These are phyloP conservation scores for Athrips mouffetella DNA, from an alignment of 2,888 invertebrate genomes.

Conservation along the genomic window DNA sequence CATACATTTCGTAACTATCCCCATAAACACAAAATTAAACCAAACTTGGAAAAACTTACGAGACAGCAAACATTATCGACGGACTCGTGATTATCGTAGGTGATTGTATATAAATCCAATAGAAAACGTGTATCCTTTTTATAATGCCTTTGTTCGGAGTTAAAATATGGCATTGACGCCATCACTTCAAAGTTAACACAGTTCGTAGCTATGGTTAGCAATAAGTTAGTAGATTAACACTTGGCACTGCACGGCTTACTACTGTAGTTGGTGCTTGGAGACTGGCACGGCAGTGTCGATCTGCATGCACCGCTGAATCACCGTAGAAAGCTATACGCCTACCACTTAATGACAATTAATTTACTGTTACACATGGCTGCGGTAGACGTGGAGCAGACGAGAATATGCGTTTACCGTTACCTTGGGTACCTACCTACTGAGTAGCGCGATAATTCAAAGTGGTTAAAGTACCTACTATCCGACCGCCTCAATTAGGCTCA, in stretches of 20 bases:
- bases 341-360: constrained; percentile 57
- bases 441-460: constrained; percentile 53
- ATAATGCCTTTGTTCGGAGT: constrained; percentile 84
- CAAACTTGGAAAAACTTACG: constrained; percentile 63
- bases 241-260: constrained; percentile 38
- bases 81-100: constrained; percentile 89
- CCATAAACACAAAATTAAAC: neutral
- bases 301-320: constrained; percentile 59
- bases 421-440: constrained; percentile 24
- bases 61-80: constrained; percentile 83
- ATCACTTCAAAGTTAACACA: constrained; percentile 38
- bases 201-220: too few species aligned
- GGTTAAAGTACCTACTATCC: neutral
- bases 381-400: constrained; percentile 60
- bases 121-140: constrained; percentile 92
- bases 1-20: constrained; percentile 13
- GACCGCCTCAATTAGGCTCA: too few species aligned
- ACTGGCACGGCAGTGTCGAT: too few species aligned
- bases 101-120: constrained; percentile 89
- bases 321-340: constrained; percentile 67
- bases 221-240: constrained; percentile 24
- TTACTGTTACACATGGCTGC: constrained; percentile 70
- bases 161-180: constrained; percentile 75
- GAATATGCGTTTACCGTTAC: constrained; percentile 64
- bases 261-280: constrained; percentile 42